Percentiles rank a stretch among this genome's conserved stretches.
Evolutionary conservation across 1,140 invertebrate genomes (phyloP).

Genomic region (Aphelenchoides fujianensis): DNA sequence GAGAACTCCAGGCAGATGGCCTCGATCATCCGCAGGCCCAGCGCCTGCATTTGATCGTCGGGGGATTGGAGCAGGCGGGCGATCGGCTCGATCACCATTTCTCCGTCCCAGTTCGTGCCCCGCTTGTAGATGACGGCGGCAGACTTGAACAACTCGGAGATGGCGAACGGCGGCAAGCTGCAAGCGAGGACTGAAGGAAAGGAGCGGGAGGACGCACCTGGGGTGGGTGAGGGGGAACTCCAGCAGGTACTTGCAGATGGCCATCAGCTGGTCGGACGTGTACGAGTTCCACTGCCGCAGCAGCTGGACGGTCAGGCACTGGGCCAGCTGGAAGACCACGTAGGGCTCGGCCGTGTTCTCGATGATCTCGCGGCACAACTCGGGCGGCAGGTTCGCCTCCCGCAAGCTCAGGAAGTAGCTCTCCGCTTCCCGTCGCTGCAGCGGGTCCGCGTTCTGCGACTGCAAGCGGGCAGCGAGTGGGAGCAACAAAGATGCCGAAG

Average conservation of each 20-base stretch:
- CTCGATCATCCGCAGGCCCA: constrained; percentile 13
- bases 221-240: constrained; percentile 1
- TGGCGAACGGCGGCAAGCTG: not conserved
- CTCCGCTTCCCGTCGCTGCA: constrained; percentile 17
- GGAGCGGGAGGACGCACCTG: not conserved
- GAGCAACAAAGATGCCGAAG: not conserved
- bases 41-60: not conserved
- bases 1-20: constrained; percentile 11
- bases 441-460: not conserved
- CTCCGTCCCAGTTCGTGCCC: not conserved
- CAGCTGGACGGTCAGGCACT: constrained; percentile 1
- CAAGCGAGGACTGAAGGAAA: not conserved
- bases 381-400: not conserved
- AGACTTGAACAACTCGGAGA: constrained; percentile 4
- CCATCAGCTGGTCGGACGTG: not conserved
- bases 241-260: constrained; percentile 16
- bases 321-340: constrained; percentile 10
- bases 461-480: not conserved
- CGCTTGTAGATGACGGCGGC: constrained; percentile 13
- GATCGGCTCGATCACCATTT: constrained; percentile 8
- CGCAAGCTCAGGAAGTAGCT: not conserved
- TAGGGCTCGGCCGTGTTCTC: constrained; percentile 6
- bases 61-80: not conserved
- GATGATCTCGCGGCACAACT: constrained; percentile 8
- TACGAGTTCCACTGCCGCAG: not conserved